Evolutionary conservation across 2,113 vertebrate genomes (phyloP).

Genomic region (Myrmecobius fasciatus): DNA sequence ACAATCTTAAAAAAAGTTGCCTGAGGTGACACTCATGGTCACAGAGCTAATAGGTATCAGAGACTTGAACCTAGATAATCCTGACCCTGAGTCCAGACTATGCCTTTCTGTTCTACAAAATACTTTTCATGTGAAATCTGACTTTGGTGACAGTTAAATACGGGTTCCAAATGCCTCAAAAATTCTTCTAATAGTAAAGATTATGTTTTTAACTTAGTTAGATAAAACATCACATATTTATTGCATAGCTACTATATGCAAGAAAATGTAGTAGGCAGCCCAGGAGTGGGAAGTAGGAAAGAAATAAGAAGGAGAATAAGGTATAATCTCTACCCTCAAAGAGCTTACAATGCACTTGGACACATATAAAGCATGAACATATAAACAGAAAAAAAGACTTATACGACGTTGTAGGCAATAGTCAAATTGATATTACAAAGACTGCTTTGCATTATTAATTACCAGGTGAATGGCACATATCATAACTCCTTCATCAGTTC

Average conservation of each 20-base stretch:
- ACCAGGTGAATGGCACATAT: constrained; percentile 42
- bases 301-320: not conserved
- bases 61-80: not conserved
- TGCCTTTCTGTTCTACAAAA: not conserved
- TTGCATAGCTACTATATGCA: constrained; percentile 25
- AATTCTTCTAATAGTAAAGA: constrained; percentile 33
- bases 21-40: not conserved
- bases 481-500: constrained; percentile 4
- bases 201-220: constrained; percentile 37
- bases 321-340: not conserved
- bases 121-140: not conserved
- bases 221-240: constrained; percentile 42
- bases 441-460: not conserved
- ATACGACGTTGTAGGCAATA: not conserved
- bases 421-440: not conserved
- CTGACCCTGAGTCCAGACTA: not conserved
- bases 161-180: not conserved
- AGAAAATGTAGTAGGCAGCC: not conserved
- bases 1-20: not conserved
- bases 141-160: not conserved
- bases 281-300: not conserved
- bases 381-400: not conserved
- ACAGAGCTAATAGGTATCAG: not conserved
- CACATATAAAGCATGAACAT: not conserved
- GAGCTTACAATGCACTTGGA: constrained; percentile 13